Evolutionary conservation across 2,797 vertebrate genomes (phyloP), one percentile per base, ranked within the genome.

Genomic region (Lepidocolaptes lacrymiger): DNA sequence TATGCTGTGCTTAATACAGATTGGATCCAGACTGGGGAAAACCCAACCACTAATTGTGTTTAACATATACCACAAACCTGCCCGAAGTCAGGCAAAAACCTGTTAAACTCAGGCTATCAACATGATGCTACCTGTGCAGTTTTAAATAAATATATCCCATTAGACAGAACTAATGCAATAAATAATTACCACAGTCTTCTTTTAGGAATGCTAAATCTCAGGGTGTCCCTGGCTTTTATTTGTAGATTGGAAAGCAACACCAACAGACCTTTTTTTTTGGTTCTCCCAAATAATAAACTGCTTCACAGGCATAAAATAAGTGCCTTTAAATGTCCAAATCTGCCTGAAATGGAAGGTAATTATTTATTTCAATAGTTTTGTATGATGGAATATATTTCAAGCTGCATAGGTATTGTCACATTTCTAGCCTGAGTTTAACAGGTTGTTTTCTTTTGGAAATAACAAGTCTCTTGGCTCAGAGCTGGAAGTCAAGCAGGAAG

Each of bases 381-480:
- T 58, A 4, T n/a, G 8, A 37, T n/a, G 46, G 26, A 13, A 44
- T n/a, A 2, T 48, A 24, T 43, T 87, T 51, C 26, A 21, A 78
- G 13, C 6, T 66, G 23, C n/a, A n/a, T 1, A 1, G 13, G 2
- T 10, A 16, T 5, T 17, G 32, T 59, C 22, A 22, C 2, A 0
- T 62, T 62, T 34, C n/a, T 10, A 67, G 21, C 23, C 26, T 20
- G 14, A 49, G 16, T 68, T 87, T 22, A 41, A 19, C 13, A 37
- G 39, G 8, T 17, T 86, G 77, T 37, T 8, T 80, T 74, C 44
- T 39, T 51, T 46, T 41, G 61, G 44, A 67, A 74, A 27, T 34
- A 74, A 18, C 7, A 27, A 69, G 27, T 61, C 19, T 73, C 23
- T 41, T 62, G 32, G 32, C n/a, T 77, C 27, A 27, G 37, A 73